A percentile compares a stretch with the other conserved stretches of the same genome.
phyloP scores from a whole-genome alignment of 2,797 vertebrate species.

The Argentina silus region DNA sequence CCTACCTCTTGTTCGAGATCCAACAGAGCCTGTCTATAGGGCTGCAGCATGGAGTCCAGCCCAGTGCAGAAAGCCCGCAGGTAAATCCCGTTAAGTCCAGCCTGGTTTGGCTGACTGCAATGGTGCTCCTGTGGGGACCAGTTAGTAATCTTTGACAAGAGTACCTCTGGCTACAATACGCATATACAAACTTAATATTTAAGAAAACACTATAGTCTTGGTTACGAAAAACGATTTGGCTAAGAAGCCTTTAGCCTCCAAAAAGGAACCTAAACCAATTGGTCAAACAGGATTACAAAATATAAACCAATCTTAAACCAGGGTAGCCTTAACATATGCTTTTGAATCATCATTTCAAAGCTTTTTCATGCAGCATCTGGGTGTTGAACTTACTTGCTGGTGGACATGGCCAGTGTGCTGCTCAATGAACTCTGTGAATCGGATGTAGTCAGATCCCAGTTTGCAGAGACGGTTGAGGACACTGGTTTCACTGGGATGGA shows the following conservation, averaged over 20 bases:
- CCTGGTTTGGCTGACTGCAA: conserved; percentile 82
- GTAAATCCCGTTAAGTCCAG: conserved; percentile 92
- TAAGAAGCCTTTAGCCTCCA: too few relatives aligned
- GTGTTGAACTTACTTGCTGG: conserved; percentile 71
- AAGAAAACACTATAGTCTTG: not conserved
- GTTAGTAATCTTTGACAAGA: too few relatives aligned
- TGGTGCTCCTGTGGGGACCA: conserved; percentile 83
- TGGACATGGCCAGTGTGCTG: conserved; percentile 90
- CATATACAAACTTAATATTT: not conserved
- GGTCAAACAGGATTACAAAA: not conserved
- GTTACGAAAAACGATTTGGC: too few relatives aligned
- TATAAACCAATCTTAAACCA: not conserved
- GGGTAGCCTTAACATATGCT: not conserved
- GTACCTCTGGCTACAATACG: too few relatives aligned
- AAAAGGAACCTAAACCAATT: too few relatives aligned
- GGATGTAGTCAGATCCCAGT: conserved; percentile 94
- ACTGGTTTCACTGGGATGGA: conserved; percentile 94
- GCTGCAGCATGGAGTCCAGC: conserved; percentile 92
- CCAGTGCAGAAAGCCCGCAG: conserved; percentile 96
- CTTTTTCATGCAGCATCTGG: not conserved
- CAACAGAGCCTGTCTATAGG: conserved; percentile 93
- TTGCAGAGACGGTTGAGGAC: conserved; percentile 92
- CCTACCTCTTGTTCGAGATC: conserved; percentile 96
- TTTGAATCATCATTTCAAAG: not conserved
- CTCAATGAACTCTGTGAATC: conserved; percentile 94